Base-by-base conservation (phyloP, 2,888 invertebrate species). In the Chorisops tibialis region DNA sequence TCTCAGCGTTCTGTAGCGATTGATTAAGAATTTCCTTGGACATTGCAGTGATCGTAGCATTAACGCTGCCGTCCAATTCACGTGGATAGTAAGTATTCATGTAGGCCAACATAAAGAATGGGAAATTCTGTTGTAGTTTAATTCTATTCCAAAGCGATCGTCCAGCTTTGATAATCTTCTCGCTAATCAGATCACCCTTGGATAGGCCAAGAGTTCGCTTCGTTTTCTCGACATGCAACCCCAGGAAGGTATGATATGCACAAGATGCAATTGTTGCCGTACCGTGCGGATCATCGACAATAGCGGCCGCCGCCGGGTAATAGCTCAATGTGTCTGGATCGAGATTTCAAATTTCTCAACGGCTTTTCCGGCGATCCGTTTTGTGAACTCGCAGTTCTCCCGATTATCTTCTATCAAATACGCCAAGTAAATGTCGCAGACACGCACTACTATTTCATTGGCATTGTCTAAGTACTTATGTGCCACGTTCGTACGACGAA, bases 71-170 rank as follows among this genome's bases (percentile, higher is more conserved):
- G 30, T 63, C 60, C 6, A 63, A 2, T 35, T 59, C 63, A 14
- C 49, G 47, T 1, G 49, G 45, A 37, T 48, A 63, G 11, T 54
- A 50, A 2, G 59, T 49, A 16, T 52, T 54, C 37, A 63, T 18
- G n/a, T 63, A 63, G 1, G 63, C 51, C 1, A 49, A 35, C 35
- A 63, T n/a, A 21, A 60, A 54, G 37, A 63, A 63, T 4, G 63
- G 63, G 12, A 63, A 52, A 38, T 63, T 63, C 18, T 60, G 49
- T 2, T 49, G 16, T 2, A 54, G 56, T 14, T 51, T 49, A 43
- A 63, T 60, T 49, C 22, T 39, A 21, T 60, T 59, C 63, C 63
- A 63, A 1, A 63, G 11, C 12, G 12, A 11, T 21, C 54, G 51
- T 14, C 54, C 63, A 9, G 59, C 51, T 19, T 48, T 52, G 45